A percentile compares a stretch with the other conserved stretches of the same genome.
Conservation (phyloP, 2,113 vertebrate species). For the Ahaetulla prasina region DNA sequence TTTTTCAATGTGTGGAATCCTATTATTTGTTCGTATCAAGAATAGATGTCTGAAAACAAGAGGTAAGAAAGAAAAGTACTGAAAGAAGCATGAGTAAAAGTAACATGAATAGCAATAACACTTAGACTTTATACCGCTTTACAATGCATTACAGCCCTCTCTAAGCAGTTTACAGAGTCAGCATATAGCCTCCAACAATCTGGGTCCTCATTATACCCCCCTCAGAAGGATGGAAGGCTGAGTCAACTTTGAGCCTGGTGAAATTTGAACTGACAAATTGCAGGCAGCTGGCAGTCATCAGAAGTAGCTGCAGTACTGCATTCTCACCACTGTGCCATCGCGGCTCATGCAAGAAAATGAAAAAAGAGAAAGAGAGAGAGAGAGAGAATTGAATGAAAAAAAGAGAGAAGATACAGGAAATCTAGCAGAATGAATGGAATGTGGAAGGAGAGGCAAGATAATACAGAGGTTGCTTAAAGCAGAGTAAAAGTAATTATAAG, state of each 20-base stretch:
- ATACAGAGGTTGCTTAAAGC: neutral
- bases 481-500: neutral
- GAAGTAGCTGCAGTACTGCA: too few species aligned
- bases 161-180: too few species aligned
- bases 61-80: neutral
- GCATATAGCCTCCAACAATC: too few species aligned
- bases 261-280: too few species aligned
- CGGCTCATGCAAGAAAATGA: neutral
- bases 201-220: too few species aligned
- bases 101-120: neutral
- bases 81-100: neutral
- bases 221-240: too few species aligned
- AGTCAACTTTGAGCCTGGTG: too few species aligned
- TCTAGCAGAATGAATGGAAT: neutral
- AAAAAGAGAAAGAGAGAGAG: too few species aligned
- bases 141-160: too few species aligned
- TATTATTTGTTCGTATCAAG: neutral
- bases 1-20: neutral
- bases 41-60: neutral
- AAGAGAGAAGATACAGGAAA: neutral
- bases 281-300: too few species aligned
- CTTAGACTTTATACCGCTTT: too few species aligned
- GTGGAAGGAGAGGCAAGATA: neutral
- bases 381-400: neutral
- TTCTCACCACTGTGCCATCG: too few species aligned